phyloP scores from a whole-genome alignment of 2,113 vertebrate genomes.

The Stegastes partitus region DNA sequence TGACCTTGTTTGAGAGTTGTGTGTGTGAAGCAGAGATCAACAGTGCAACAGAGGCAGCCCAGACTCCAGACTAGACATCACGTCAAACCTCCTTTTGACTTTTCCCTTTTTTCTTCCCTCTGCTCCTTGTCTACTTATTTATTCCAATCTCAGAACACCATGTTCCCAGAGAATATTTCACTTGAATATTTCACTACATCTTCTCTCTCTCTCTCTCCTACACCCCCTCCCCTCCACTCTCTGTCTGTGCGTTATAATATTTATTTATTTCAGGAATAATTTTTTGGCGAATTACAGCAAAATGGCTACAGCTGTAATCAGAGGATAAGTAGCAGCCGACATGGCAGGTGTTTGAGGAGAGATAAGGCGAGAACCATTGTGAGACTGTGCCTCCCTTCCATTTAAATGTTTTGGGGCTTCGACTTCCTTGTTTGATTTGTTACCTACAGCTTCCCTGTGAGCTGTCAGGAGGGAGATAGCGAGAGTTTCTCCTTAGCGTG shows the following conservation, averaged over 20 bases:
- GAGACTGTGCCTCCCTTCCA: slow-evolving; percentile 74
- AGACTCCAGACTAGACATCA: slow-evolving; percentile 57
- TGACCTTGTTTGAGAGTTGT: slow-evolving; percentile 66
- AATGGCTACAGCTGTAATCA: slow-evolving; percentile 85
- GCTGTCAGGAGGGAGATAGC: slow-evolving; percentile 72
- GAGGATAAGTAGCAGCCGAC: slow-evolving; percentile 84
- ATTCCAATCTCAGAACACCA: slow-evolving; percentile 77
- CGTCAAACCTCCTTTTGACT: slow-evolving; percentile 63
- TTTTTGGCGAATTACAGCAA: slow-evolving; percentile 82
- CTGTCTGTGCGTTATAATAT: slow-evolving; percentile 66
- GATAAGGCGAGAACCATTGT: slow-evolving; percentile 84
- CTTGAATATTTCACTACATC: slow-evolving; percentile 77
- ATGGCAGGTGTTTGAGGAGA: slow-evolving; percentile 85
- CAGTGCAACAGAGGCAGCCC: slow-evolving; percentile 42
- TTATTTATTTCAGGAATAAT: slow-evolving; percentile 82
- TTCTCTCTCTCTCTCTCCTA: slow-evolving; percentile 23
- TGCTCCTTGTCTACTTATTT: slow-evolving; percentile 66
- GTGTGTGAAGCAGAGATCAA: slow-evolving; percentile 55
- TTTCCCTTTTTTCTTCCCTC: slow-evolving; percentile 40
- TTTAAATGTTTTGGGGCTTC: slow-evolving; percentile 83
- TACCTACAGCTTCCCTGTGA: slow-evolving; percentile 78
- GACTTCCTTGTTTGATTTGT: slow-evolving; percentile 84
- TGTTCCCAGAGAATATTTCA: slow-evolving; percentile 72
- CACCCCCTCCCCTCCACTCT: slow-evolving; percentile 21
- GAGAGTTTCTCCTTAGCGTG: slow-evolving; percentile 65